Conservation (phyloP, 2,888 invertebrate species). For the Metellina segmentata region DNA sequence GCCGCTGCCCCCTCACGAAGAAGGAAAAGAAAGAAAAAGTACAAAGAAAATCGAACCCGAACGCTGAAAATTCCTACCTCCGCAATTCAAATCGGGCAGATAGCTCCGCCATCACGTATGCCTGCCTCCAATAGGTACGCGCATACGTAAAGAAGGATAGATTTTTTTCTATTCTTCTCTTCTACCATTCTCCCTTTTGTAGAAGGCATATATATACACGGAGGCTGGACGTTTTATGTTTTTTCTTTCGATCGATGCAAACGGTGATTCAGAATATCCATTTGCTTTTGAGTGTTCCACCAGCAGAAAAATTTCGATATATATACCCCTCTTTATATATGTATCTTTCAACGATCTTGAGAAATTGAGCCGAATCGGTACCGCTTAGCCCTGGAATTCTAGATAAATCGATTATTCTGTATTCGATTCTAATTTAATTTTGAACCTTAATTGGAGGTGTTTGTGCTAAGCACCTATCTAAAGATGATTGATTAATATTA, state of each 20-base stretch:
- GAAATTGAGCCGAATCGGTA: neutral
- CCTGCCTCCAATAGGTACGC: constrained; percentile 67
- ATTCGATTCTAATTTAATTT: too few species aligned
- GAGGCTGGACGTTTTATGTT: constrained; percentile 66
- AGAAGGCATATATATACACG: constrained; percentile 56
- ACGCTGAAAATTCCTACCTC: constrained; percentile 66
- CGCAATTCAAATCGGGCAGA: constrained; percentile 71
- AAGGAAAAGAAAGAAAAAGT: constrained; percentile 5
- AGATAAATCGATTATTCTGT: too few species aligned
- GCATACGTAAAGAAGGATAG: constrained; percentile 59
- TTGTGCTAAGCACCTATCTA: too few species aligned
- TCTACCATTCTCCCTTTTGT: constrained; percentile 45
- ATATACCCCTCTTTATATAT: constrained; percentile 19
- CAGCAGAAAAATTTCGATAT: constrained; percentile 46
- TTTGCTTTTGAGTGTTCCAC: constrained; percentile 44
- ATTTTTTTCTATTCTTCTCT: constrained; percentile 20
- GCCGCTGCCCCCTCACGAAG: constrained; percentile 36
- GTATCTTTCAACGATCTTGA: neutral
- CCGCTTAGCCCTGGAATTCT: neutral
- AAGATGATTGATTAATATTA: too few species aligned
- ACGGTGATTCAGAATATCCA: constrained; percentile 71
- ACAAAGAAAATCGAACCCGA: constrained; percentile 69
- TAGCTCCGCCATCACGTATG: constrained; percentile 56
- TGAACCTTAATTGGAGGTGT: too few species aligned
- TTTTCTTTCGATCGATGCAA: constrained; percentile 63